Evolutionary conservation across 2,113 vertebrate genomes (phyloP).

Genomic region (Sylvietta virens): DNA sequence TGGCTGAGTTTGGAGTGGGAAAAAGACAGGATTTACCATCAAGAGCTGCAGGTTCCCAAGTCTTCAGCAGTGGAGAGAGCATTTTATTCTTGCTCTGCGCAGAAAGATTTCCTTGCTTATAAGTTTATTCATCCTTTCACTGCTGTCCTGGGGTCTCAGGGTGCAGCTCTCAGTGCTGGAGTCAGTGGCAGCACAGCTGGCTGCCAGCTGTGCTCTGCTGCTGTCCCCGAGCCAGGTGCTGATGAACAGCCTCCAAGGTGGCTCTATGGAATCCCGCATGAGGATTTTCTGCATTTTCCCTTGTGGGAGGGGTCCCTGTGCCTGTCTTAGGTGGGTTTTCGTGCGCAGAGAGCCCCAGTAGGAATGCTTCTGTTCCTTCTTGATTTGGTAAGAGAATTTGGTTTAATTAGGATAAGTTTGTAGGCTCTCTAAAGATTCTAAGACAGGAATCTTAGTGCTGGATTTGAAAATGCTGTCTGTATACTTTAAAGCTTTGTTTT

Average conservation of each 20-base stretch:
- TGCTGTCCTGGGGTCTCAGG: not conserved
- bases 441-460: not conserved
- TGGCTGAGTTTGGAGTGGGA: not conserved
- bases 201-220: not conserved
- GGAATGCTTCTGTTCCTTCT: not conserved
- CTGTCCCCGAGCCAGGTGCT: not conserved
- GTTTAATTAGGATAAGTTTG: not conserved
- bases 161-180: not conserved
- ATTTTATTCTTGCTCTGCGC: not conserved
- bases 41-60: not conserved
- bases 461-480: not conserved
- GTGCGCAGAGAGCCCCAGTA: not conserved
- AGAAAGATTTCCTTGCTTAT: not conserved
- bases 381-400: not conserved
- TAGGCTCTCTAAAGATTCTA: not conserved
- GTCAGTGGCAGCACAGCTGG: not conserved
- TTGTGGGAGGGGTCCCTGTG: not conserved
- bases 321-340: not conserved
- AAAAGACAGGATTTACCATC: not conserved
- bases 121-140: not conserved
- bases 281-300: not conserved
- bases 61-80: not conserved
- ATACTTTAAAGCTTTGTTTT: not conserved
- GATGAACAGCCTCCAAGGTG: not conserved
- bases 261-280: not conserved